Conservation (phyloP, 2,888 invertebrate species). For the Epinotia demarniana region DNA sequence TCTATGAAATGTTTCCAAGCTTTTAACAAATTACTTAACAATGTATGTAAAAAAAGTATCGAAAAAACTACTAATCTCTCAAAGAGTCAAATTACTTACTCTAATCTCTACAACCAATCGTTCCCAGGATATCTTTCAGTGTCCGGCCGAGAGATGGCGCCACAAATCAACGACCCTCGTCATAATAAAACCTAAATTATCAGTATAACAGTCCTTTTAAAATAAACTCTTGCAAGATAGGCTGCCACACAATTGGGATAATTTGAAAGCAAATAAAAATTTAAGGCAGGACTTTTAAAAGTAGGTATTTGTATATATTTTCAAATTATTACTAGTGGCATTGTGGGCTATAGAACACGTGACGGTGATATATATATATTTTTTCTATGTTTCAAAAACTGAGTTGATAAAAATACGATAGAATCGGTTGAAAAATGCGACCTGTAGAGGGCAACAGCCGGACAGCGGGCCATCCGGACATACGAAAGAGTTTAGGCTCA, state of each 20-base stretch:
- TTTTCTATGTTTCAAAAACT: too few relatives aligned
- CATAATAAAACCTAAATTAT: constrained; percentile 67
- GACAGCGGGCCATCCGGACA: too few relatives aligned
- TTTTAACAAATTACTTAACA: constrained; percentile 18
- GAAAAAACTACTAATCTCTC: constrained; percentile 19
- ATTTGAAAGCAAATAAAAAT: too few relatives aligned
- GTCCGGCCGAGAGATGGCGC: constrained; percentile 50
- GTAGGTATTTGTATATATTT: too few relatives aligned
- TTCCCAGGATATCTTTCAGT: constrained; percentile 52
- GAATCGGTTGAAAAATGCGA: too few relatives aligned
- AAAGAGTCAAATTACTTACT: constrained; percentile 37
- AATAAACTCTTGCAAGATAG: constrained; percentile 10
- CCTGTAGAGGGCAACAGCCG: too few relatives aligned
- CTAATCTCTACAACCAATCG: constrained; percentile 40
- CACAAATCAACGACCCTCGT: constrained; percentile 70
- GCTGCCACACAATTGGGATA: constrained; percentile 12
- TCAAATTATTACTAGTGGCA: too few relatives aligned
- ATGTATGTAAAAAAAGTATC: not conserved
- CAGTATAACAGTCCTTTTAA: constrained; percentile 45
- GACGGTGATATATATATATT: too few relatives aligned
- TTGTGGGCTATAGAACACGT: too few relatives aligned
- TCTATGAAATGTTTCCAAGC: not conserved
- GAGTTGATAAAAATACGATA: too few relatives aligned
- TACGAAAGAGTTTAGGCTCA: too few relatives aligned
- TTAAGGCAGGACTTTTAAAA: too few relatives aligned